phyloP scores from a whole-genome alignment of 2,113 vertebrate species.

The Solenodon paradoxus region DNA sequence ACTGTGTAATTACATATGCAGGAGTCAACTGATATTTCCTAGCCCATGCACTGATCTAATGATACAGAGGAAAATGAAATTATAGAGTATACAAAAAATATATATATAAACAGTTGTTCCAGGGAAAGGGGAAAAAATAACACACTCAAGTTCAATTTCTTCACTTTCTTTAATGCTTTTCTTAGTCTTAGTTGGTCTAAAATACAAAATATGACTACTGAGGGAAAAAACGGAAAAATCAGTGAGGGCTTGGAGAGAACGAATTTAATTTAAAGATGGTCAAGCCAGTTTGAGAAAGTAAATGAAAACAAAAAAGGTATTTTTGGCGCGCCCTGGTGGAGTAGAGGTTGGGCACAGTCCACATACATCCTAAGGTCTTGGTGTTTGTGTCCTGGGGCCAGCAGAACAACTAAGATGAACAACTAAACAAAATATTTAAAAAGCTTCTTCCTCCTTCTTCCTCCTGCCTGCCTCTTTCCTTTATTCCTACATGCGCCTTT shows the following conservation, averaged over 20 bases:
- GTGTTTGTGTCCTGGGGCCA: too few relatives aligned
- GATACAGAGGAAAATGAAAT: background rate
- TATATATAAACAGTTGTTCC: background rate
- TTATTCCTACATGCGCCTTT: too few relatives aligned
- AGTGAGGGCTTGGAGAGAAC: background rate
- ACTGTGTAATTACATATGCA: background rate
- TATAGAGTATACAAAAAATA: background rate
- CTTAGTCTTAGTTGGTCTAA: background rate
- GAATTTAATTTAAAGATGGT: background rate
- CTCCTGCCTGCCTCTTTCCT: too few relatives aligned
- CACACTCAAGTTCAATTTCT: background rate
- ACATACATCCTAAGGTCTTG: too few relatives aligned
- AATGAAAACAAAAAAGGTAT: background rate
- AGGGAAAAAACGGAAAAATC: background rate
- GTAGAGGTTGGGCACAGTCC: too few relatives aligned
- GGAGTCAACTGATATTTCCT: background rate
- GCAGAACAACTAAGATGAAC: too few relatives aligned
- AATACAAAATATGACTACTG: background rate
- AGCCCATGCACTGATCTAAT: background rate
- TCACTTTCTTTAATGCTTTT: background rate
- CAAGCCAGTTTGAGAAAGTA: background rate
- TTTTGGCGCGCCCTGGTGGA: too few relatives aligned
- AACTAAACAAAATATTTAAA: too few relatives aligned
- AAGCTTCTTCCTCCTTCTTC: too few relatives aligned
- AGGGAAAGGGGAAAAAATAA: background rate